These are phyloP conservation scores for Anoplophora glabripennis DNA, from an alignment of 1,140 invertebrate genomes.

Conservation along the genomic window DNA sequence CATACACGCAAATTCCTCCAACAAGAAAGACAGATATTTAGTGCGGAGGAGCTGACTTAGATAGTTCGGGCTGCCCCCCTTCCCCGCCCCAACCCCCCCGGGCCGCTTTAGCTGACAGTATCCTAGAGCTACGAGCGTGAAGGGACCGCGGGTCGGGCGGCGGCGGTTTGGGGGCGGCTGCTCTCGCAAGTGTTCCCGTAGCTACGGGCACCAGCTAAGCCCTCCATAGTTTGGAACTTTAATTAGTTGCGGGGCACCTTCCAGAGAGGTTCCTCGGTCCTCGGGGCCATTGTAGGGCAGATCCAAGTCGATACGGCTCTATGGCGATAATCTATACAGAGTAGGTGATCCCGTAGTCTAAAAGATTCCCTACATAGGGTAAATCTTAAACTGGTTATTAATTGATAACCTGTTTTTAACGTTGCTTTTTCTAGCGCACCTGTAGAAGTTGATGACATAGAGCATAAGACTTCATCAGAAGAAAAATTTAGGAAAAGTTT, in stretches of 20 bases:
- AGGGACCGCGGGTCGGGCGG: constrained; percentile 19
- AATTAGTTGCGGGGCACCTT: constrained; percentile 39
- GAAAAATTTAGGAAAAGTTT: too few relatives aligned
- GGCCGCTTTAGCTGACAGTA: constrained; percentile 27
- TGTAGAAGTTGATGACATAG: too few relatives aligned
- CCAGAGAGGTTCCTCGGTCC: constrained; percentile 14
- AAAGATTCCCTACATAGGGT: too few relatives aligned
- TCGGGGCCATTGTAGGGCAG: too few relatives aligned
- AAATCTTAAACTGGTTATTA: too few relatives aligned
- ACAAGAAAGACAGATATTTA: constrained; percentile 16
- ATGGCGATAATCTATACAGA: too few relatives aligned
- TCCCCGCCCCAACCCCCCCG: constrained; percentile 9
- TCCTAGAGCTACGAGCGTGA: constrained; percentile 39
- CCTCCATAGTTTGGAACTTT: constrained; percentile 40
- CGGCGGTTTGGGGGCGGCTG: constrained; percentile 28
- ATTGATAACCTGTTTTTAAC: too few relatives aligned
- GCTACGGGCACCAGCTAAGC: constrained; percentile 30
- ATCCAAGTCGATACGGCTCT: too few relatives aligned
- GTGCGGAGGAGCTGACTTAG: constrained; percentile 16
- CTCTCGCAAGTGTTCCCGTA: constrained; percentile 27
- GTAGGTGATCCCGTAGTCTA: too few relatives aligned
- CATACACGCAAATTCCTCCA: constrained; percentile 5
- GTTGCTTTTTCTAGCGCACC: too few relatives aligned
- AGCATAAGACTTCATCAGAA: too few relatives aligned
- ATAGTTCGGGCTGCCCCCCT: constrained; percentile 20